Evolutionary conservation across 2,113 vertebrate species (phyloP).

Genomic region (Hemiscyllium ocellatum): DNA sequence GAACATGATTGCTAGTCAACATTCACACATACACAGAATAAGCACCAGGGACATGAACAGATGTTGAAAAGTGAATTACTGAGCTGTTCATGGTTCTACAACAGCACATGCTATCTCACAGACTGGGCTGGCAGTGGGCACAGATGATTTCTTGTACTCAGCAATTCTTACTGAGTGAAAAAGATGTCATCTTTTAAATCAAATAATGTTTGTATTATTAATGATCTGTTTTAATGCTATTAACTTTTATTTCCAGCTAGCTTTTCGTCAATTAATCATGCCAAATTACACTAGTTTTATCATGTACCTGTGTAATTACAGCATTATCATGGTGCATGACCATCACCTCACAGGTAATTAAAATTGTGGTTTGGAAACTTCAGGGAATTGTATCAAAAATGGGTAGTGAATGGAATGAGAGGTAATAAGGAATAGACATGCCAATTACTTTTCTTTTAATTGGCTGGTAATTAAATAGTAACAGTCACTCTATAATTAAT

Average conservation of each 20-base stretch:
- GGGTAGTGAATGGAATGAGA: neutral
- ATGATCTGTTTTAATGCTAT: slow-evolving; percentile 28
- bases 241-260: slow-evolving; percentile 26
- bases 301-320: slow-evolving; percentile 32
- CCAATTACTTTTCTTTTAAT: slow-evolving; percentile 33
- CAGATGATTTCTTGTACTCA: neutral
- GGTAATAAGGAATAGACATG: slow-evolving; percentile 19
- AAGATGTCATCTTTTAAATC: slow-evolving; percentile 32
- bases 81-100: neutral
- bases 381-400: slow-evolving; percentile 33
- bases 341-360: slow-evolving; percentile 27
- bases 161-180: neutral
- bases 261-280: slow-evolving; percentile 33
- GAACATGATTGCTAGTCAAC: slow-evolving; percentile 7
- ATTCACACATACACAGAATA: neutral
- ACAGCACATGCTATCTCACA: neutral
- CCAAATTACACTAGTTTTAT: slow-evolving; percentile 12
- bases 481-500: slow-evolving; percentile 33
- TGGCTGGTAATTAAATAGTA: slow-evolving; percentile 33
- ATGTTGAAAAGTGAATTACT: neutral
- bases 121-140: neutral
- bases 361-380: neutral
- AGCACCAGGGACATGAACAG: neutral
- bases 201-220: slow-evolving; percentile 38
- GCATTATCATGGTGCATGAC: neutral